Evolutionary conservation across 2,113 vertebrate species (phyloP).

Genomic region (Physeter macrocephalus): DNA sequence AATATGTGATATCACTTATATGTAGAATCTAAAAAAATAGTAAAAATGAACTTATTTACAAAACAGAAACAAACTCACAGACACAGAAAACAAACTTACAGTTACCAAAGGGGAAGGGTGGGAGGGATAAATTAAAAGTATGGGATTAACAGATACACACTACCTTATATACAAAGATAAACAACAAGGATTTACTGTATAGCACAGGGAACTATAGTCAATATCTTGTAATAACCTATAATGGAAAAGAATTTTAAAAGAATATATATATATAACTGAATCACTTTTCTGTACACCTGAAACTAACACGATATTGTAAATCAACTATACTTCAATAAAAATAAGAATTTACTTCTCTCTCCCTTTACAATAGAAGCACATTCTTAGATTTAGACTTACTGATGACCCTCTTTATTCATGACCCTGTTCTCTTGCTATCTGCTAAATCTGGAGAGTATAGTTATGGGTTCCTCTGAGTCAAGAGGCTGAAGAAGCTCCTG

Average conservation of each 20-base stretch:
- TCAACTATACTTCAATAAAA: not conserved
- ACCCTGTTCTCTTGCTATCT: not conserved
- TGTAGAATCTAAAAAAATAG: not conserved
- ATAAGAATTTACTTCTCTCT: not conserved
- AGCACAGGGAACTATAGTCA: not conserved
- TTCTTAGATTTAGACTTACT: slow-evolving; percentile 26
- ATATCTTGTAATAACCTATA: not conserved
- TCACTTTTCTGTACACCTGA: not conserved
- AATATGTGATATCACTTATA: not conserved
- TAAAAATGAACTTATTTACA: not conserved
- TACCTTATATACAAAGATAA: not conserved
- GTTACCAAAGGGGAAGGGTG: not conserved
- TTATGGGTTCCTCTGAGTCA: not conserved
- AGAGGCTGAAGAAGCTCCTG: not conserved
- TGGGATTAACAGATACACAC: not conserved
- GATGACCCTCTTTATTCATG: not conserved
- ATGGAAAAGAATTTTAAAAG: not conserved
- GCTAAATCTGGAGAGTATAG: not conserved
- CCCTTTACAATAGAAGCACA: not conserved
- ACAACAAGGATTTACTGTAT: not conserved
- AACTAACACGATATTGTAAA: not conserved
- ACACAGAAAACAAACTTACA: not conserved
- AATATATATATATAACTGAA: not conserved
- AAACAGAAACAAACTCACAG: not conserved
- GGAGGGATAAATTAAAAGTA: not conserved